A percentile compares a stretch with the other conserved stretches of the same genome.
Evolutionary conservation across 2,888 invertebrate species (phyloP).

Genomic region (Drosophila subquinaria): DNA sequence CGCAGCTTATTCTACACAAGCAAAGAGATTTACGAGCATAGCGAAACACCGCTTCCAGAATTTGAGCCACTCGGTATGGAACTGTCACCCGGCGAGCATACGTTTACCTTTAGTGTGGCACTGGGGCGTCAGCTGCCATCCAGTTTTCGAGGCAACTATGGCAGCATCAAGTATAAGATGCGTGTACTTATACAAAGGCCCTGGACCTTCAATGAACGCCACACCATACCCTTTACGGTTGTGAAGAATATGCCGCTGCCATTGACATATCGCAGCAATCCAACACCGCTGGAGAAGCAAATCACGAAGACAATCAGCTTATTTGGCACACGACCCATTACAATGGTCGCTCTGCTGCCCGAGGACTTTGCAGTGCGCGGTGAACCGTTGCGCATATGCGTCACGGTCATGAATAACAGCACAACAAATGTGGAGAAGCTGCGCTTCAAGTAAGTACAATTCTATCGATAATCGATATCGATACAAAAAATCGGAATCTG

Average conservation of each 20-base stretch:
- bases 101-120: conserved; percentile 81
- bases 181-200: conserved; percentile 84
- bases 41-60: conserved; percentile 79
- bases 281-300: conserved; percentile 78
- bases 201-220: conserved; percentile 85
- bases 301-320: conserved; percentile 83
- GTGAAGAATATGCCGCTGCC: conserved; percentile 82
- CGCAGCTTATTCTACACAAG: conserved; percentile 84
- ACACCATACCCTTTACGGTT: conserved; percentile 83
- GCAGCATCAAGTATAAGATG: conserved; percentile 85
- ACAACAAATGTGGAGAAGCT: conserved; percentile 85
- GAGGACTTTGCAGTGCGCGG: conserved; percentile 82
- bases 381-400: conserved; percentile 82
- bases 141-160: conserved; percentile 83
- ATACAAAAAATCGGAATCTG: too few species aligned
- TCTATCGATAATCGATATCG: background rate
- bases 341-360: conserved; percentile 82
- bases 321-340: conserved; percentile 84
- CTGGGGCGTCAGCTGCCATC: conserved; percentile 83
- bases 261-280: conserved; percentile 66
- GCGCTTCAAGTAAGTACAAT: conserved; percentile 75
- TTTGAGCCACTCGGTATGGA: conserved; percentile 84
- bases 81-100: conserved; percentile 82
- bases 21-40: conserved; percentile 84
- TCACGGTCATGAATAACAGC: conserved; percentile 84